Evolutionary conservation across 2,888 invertebrate genomes (phyloP).

Genomic region (Cantharis nigra): DNA sequence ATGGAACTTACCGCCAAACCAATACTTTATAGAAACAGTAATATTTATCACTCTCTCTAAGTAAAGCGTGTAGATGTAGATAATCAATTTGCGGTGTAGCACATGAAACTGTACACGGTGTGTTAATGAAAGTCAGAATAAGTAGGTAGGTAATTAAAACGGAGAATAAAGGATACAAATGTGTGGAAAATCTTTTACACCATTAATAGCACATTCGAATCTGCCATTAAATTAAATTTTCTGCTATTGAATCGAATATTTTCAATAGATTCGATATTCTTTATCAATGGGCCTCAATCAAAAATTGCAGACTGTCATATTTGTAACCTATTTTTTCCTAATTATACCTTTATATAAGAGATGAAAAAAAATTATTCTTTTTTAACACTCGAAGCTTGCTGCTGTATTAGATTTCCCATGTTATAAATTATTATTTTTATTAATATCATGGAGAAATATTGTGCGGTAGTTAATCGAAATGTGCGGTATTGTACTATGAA

Average conservation of each 20-base stretch:
- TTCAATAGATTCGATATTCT: slow-evolving; percentile 14
- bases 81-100: not conserved
- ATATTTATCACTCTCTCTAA: not conserved
- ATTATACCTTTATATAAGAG: not conserved
- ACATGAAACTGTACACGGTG: not conserved
- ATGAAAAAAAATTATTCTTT: not conserved
- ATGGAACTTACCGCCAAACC: not conserved
- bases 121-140: not conserved
- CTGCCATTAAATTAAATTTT: not conserved
- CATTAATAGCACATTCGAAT: not conserved
- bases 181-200: not conserved
- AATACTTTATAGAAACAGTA: not conserved
- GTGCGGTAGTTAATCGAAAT: not conserved
- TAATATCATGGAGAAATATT: not conserved
- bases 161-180: not conserved
- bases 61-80: not conserved
- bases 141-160: not conserved
- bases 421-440: not conserved
- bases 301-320: slow-evolving; percentile 16
- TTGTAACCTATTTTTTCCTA: not conserved
- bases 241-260: slow-evolving; percentile 8
- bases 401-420: not conserved
- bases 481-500: not conserved
- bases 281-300: slow-evolving; percentile 18
- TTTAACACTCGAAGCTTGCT: not conserved